These are phyloP conservation scores for Euspilapteryx auroguttella DNA, from an alignment of 2,888 invertebrate genomes.

Conservation along the genomic window DNA sequence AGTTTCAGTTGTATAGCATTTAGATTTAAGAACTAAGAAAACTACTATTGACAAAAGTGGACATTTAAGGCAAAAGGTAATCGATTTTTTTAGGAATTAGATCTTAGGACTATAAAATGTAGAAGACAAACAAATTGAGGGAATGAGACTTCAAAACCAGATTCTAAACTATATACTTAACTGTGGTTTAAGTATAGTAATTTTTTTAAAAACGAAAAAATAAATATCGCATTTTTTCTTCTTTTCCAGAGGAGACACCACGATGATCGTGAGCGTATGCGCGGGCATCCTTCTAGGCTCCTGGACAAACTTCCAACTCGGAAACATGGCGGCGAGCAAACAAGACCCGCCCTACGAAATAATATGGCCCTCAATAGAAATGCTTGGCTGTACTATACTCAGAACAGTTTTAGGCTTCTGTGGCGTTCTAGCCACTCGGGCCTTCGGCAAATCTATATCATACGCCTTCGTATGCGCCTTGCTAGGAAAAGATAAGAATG, in stretches of 20 bases:
- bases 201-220: too few relatives aligned
- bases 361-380: conserved; percentile 76
- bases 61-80: too few relatives aligned
- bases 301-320: conserved; percentile 83
- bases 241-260: conserved; percentile 85
- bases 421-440: conserved; percentile 70
- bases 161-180: too few relatives aligned
- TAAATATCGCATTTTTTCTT: too few relatives aligned
- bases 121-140: too few relatives aligned
- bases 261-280: conserved; percentile 82
- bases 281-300: conserved; percentile 78
- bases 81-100: too few relatives aligned
- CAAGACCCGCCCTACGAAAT: conserved; percentile 72
- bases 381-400: conserved; percentile 68
- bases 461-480: conserved; percentile 72
- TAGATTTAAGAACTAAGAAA: too few relatives aligned
- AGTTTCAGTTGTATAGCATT: too few relatives aligned
- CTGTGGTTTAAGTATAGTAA: too few relatives aligned
- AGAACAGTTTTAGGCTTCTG: conserved; percentile 76
- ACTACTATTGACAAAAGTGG: too few relatives aligned
- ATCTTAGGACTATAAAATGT: too few relatives aligned
- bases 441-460: conserved; percentile 68
- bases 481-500: conserved; percentile 66
- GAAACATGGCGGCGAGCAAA: conserved; percentile 65
- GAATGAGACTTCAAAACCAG: too few relatives aligned